These are phyloP conservation scores for Allacma fusca DNA, from an alignment of 2,888 invertebrate species.

Conservation along the genomic window DNA sequence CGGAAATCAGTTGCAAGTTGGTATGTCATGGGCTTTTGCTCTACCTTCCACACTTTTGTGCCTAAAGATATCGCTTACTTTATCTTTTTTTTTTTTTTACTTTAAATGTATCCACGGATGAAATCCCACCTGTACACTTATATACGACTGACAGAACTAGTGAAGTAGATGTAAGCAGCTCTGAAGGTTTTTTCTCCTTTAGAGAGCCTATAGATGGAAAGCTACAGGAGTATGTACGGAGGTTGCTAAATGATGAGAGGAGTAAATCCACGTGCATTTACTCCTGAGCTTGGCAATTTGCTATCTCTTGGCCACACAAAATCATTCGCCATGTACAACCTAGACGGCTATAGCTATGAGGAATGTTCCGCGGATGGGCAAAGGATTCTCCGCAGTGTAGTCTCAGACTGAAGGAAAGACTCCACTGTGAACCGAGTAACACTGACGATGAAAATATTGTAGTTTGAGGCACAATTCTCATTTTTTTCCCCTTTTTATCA, in stretches of 20 bases:
- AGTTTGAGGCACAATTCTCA: neutral
- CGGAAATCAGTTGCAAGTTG: conserved; percentile 17
- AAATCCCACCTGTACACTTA: conserved; percentile 3
- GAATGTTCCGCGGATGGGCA: neutral
- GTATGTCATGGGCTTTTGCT: conserved; percentile 12
- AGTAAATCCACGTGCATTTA: conserved; percentile 23
- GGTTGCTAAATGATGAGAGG: neutral
- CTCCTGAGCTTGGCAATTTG: conserved; percentile 5
- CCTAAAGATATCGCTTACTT: conserved; percentile 12
- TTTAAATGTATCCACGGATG: conserved; percentile 1
- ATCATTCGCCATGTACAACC: neutral
- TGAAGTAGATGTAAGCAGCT: neutral
- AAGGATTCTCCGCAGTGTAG: neutral
- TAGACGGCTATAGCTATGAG: neutral
- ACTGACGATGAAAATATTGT: conserved; percentile 2
- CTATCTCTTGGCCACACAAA: conserved; percentile 3
- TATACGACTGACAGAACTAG: neutral
- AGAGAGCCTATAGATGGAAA: neutral
- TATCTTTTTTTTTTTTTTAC: neutral
- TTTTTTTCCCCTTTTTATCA: neutral
- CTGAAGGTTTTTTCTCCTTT: neutral
- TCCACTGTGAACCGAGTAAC: too few relatives aligned
- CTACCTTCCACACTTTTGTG: conserved; percentile 1
- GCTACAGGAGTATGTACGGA: neutral
- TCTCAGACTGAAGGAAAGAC: neutral